Evolutionary conservation across 2,888 invertebrate species (phyloP).

Genomic region (Drosophila nr. perissopoda): DNA sequence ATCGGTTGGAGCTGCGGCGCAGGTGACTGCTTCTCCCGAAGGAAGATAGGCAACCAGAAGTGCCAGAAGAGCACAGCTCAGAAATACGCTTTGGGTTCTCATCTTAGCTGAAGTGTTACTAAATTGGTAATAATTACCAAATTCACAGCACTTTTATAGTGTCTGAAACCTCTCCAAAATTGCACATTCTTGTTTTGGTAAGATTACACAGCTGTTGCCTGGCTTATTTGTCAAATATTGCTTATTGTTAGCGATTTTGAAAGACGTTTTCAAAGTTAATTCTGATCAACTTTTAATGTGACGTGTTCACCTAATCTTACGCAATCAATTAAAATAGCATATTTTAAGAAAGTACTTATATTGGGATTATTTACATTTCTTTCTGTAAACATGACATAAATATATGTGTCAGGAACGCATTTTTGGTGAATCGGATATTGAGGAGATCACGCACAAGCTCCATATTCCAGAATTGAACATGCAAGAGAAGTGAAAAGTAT

Average conservation of each 20-base stretch:
- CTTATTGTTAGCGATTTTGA: background rate
- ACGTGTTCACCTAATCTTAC: background rate
- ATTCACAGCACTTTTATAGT: conserved; percentile 14
- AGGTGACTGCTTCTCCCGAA: conserved; percentile 15
- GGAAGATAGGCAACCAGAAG: conserved; percentile 16
- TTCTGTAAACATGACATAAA: background rate
- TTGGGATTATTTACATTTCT: background rate
- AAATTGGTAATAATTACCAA: conserved; percentile 7
- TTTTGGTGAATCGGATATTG: background rate
- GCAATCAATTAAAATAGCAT: background rate
- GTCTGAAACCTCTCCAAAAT: too few relatives aligned
- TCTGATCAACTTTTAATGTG: background rate
- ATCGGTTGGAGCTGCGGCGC: conserved; percentile 6
- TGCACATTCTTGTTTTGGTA: background rate
- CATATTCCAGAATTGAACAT: background rate
- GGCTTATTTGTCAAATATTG: conserved; percentile 4
- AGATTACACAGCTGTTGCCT: conserved; percentile 21
- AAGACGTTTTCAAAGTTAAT: background rate
- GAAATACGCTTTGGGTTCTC: background rate
- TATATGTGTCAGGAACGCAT: background rate
- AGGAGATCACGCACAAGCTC: background rate
- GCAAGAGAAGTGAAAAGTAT: background rate
- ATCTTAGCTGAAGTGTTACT: background rate
- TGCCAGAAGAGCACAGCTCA: conserved; percentile 26
- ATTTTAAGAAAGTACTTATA: background rate